Conservation (phyloP, 2,888 invertebrate genomes). For the Caenorhabditis becei region DNA sequence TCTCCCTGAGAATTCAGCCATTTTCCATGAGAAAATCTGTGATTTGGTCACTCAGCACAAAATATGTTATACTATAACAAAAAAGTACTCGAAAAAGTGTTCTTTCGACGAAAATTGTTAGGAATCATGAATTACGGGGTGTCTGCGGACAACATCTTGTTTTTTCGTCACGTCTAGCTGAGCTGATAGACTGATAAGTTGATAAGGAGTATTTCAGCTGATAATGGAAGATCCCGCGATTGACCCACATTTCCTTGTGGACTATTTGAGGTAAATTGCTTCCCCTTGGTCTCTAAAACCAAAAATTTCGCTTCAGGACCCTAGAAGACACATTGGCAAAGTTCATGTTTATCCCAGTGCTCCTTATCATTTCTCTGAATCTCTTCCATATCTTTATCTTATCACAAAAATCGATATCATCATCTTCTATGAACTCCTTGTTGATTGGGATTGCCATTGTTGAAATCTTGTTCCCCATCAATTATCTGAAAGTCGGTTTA, state of each 20-base stretch:
- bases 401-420: constrained; percentile 1
- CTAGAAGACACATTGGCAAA: neutral
- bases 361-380: constrained; percentile 1
- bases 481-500: constrained; percentile 1
- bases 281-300: neutral
- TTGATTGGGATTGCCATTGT: constrained; percentile 26
- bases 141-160: too few relatives aligned
- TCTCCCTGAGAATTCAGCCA: too few relatives aligned
- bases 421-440: constrained; percentile 2
- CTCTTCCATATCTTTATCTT: constrained; percentile 24
- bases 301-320: neutral
- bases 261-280: neutral
- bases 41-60: too few relatives aligned
- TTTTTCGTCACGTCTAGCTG: too few relatives aligned
- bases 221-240: too few relatives aligned
- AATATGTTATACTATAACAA: too few relatives aligned
- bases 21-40: too few relatives aligned
- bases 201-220: too few relatives aligned
- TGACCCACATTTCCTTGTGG: neutral
- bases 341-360: neutral
- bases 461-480: constrained; percentile 18
- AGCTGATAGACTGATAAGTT: too few relatives aligned
- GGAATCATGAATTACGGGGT: too few relatives aligned
- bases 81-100: too few relatives aligned
- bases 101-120: too few relatives aligned